Evolutionary conservation across 2,113 vertebrate species (phyloP).

Genomic region (Coracopsis vasa): DNA sequence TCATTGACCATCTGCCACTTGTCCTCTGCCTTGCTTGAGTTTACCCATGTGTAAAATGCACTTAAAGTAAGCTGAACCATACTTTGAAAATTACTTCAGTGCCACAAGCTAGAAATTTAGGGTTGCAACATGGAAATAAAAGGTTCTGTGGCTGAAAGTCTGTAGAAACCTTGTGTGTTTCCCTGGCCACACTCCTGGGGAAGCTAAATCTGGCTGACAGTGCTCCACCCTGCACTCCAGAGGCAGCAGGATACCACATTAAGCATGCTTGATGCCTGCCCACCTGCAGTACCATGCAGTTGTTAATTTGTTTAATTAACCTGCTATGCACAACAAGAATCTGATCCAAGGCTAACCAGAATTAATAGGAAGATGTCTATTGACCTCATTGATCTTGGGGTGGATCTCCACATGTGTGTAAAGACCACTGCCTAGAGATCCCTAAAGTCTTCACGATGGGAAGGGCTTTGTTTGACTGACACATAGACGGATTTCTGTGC

Average conservation of each 20-base stretch:
- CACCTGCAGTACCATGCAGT: background rate
- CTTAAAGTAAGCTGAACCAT: slow-evolving; percentile 36
- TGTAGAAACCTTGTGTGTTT: background rate
- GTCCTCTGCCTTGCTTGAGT: slow-evolving; percentile 13
- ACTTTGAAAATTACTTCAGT: slow-evolving; percentile 7
- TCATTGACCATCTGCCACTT: slow-evolving; percentile 50
- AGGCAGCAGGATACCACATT: background rate
- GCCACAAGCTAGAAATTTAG: slow-evolving; percentile 30
- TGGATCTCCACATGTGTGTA: fast-evolving
- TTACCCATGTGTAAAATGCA: background rate
- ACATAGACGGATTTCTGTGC: slow-evolving; percentile 3
- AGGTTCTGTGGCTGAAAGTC: background rate
- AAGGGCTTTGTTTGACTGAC: slow-evolving; percentile 16
- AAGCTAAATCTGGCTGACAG: slow-evolving; percentile 32
- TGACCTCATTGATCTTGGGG: background rate
- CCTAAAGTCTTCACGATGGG: background rate
- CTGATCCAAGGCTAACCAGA: background rate
- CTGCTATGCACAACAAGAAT: background rate
- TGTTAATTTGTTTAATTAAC: background rate
- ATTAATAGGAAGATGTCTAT: background rate
- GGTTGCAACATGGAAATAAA: background rate
- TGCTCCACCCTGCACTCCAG: slow-evolving; percentile 14
- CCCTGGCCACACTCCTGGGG: background rate
- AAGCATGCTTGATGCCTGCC: background rate
- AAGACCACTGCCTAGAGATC: background rate